Evolutionary conservation across 2,113 vertebrate genomes (phyloP).

Genomic region (Syrmaticus mikado): DNA sequence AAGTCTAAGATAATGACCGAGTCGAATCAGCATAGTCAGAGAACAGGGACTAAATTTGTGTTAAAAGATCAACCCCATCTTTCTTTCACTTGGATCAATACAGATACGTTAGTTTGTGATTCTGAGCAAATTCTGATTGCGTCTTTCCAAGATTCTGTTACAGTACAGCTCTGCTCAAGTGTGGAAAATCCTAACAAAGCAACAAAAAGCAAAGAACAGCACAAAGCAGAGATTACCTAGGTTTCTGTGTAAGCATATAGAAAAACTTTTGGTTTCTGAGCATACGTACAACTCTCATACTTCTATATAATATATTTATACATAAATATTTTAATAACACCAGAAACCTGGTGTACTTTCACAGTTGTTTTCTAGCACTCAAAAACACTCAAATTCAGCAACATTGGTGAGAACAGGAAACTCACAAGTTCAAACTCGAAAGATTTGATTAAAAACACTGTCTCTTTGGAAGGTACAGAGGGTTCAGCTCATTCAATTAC

Average conservation of each 20-base stretch:
- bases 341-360: neutral
- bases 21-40: neutral
- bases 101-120: accelerated
- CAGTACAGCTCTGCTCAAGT: neutral
- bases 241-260: neutral
- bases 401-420: neutral
- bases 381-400: neutral
- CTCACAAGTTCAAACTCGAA: neutral
- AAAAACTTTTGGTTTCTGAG: neutral
- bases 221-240: neutral
- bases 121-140: neutral
- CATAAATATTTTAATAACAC: neutral
- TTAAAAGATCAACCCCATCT: neutral
- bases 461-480: neutral
- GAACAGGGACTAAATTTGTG: neutral
- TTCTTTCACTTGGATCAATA: neutral
- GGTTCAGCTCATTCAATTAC: neutral
- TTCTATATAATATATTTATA: neutral
- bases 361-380: neutral
- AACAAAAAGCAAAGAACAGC: neutral
- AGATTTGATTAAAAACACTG: neutral
- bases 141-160: neutral
- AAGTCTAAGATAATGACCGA: neutral
- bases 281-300: accelerated
- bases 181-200: neutral